Evolutionary conservation across 2,113 vertebrate genomes (phyloP), one percentile per base, ranked within the genome.

Genomic region (Cichladusa arquata): DNA sequence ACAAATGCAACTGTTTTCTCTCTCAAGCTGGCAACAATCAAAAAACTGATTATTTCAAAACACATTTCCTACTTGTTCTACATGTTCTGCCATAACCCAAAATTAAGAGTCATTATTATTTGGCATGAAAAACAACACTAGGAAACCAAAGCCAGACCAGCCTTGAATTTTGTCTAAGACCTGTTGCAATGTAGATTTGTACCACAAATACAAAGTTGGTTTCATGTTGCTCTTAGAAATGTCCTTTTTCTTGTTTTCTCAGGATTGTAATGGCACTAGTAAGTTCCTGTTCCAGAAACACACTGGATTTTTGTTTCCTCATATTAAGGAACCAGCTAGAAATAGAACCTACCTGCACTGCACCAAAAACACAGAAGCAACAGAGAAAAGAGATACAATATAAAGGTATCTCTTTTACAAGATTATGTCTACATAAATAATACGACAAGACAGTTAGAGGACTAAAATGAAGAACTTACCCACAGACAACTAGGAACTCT

Each of bases 291-390:
- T 86, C 29, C 40, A 53, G 19, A 89, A 78, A 44, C 16, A 72
- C 22, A 17, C 5, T 0, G 8, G 0, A 2, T 34, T 79, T 47
- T 57, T 36, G n/a, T 19, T 36, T 23, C 4, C 5, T 45, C 18
- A 34, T 12, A 5, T 40, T 83, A 81, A 60, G 8, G 38, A 51
- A 62, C 19, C n/a, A 79, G 23, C 23, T 47, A 45, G 18, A 40
- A 54, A 31, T 1, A 67, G 20, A 79, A 54, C 8, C 16, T 60
- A 40, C 20, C 36, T 26, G 28, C 22, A 13, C 31, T n/a, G 36
- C 45, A 73, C 25, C 50, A 83, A 57, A 53, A 65, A 28, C 28
- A 66, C 5, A 11, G 2, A 50, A 47, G 9, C n/a, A 7, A 64
- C 56, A 80, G 14, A 19, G 42, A 36, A 56, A 67, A 42, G 29